Percentiles rank a stretch among this genome's conserved stretches.
phyloP scores from a whole-genome alignment of 2,797 vertebrate genomes.

The Pyrocephalus nanus region DNA sequence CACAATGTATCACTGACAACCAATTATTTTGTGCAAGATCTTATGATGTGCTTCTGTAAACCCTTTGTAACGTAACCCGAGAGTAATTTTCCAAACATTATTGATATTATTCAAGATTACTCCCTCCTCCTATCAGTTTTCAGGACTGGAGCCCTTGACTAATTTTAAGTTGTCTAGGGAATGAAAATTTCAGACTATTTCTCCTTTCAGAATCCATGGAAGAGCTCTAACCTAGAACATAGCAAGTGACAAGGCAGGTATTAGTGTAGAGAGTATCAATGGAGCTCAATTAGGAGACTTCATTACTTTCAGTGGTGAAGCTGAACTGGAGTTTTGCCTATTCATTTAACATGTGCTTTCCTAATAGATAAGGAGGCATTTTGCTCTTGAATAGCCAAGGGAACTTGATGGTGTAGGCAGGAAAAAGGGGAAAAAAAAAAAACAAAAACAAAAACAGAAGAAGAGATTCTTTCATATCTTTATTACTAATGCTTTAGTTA shows the following conservation, averaged over 20 bases:
- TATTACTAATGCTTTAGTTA: not conserved
- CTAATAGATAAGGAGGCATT: not conserved
- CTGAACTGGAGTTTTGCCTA: not conserved
- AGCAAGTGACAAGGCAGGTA: not conserved
- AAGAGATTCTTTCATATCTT: not conserved
- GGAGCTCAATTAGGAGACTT: not conserved
- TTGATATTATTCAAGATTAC: not conserved
- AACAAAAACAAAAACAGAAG: not conserved
- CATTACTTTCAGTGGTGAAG: not conserved
- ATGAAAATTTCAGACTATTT: not conserved
- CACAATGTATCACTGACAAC: not conserved
- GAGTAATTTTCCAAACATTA: not conserved
- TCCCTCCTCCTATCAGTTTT: not conserved
- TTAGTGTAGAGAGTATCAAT: not conserved
- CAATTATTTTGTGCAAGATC: not conserved
- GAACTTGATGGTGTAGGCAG: not conserved
- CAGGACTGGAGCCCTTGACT: not conserved
- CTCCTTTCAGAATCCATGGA: not conserved
- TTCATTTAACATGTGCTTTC: not conserved
- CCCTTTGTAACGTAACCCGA: not conserved
- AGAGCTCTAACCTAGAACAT: not conserved
- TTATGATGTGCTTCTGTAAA: not conserved
- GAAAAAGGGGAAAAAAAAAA: not conserved
- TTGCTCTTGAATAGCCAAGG: not conserved
- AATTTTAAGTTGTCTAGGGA: not conserved